Evolutionary conservation across 2,113 vertebrate genomes (phyloP).

Genomic region (Gavia stellata): DNA sequence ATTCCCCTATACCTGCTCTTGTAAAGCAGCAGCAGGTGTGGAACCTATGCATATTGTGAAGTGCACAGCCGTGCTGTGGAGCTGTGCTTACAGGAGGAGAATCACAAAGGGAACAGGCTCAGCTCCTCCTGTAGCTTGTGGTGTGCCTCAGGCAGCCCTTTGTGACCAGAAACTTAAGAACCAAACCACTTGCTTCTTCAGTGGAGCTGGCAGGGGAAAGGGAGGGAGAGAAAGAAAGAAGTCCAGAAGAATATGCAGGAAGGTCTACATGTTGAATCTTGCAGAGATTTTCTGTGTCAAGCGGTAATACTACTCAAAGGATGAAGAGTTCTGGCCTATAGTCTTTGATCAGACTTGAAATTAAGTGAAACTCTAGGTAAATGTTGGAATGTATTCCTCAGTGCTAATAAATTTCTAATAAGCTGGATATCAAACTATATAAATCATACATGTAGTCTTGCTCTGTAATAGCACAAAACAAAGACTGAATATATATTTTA

Average conservation of each 20-base stretch:
- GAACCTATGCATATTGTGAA: background rate
- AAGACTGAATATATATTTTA: background rate
- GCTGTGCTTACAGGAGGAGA: background rate
- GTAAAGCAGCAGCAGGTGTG: background rate
- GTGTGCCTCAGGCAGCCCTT: background rate
- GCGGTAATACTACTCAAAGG: background rate
- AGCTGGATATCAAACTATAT: background rate
- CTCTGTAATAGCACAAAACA: background rate
- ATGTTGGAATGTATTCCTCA: background rate
- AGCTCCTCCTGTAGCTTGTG: background rate
- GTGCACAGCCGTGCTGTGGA: background rate
- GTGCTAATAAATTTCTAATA: constrained; percentile 36
- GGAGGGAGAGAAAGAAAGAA: background rate
- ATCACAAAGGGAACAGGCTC: background rate
- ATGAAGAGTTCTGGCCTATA: background rate
- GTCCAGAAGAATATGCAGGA: background rate
- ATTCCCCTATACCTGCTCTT: background rate
- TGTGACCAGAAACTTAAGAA: background rate
- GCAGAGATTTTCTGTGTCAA: background rate
- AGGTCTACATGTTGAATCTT: background rate
- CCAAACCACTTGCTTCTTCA: background rate
- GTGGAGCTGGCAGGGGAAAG: background rate
- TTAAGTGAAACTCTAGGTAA: background rate
- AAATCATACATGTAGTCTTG: constrained; percentile 1
- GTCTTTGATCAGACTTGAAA: background rate